phyloP scores from a whole-genome alignment of 2,797 vertebrate species.

The Darevskia mixta region DNA sequence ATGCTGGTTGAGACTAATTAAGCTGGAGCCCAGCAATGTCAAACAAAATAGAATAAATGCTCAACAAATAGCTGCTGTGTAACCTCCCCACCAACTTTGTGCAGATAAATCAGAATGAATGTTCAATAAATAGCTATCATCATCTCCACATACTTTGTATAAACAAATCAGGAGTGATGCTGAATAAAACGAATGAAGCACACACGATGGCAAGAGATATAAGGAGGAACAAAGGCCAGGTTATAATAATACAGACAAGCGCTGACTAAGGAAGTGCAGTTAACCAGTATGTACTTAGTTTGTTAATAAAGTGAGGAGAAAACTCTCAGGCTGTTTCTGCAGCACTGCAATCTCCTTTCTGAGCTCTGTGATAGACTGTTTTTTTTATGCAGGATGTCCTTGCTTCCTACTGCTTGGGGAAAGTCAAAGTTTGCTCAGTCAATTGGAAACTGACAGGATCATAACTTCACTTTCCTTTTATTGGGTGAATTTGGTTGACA shows the following conservation, averaged over 20 bases:
- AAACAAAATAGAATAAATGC: too few relatives aligned
- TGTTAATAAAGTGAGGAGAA: background rate
- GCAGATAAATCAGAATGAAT: too few relatives aligned
- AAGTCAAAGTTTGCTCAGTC: background rate
- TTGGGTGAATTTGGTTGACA: conserved; percentile 4
- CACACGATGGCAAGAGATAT: too few relatives aligned
- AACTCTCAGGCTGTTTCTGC: background rate
- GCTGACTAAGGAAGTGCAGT: background rate
- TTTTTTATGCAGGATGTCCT: background rate
- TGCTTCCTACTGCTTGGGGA: background rate
- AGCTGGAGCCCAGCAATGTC: too few relatives aligned
- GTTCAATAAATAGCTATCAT: too few relatives aligned
- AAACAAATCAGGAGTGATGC: too few relatives aligned
- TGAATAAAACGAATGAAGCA: too few relatives aligned
- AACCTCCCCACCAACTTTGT: too few relatives aligned
- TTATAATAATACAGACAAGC: background rate
- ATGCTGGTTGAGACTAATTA: too few relatives aligned
- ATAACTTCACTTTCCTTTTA: background rate
- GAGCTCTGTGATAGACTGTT: background rate
- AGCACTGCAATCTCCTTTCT: background rate
- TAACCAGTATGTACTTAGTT: background rate
- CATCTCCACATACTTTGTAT: too few relatives aligned
- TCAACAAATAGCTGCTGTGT: too few relatives aligned
- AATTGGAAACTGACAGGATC: background rate
- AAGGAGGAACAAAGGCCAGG: background rate